Evolutionary conservation across 2,888 invertebrate genomes (phyloP), one percentile per base, ranked within the genome.

Genomic region (Acleris sparsana): DNA sequence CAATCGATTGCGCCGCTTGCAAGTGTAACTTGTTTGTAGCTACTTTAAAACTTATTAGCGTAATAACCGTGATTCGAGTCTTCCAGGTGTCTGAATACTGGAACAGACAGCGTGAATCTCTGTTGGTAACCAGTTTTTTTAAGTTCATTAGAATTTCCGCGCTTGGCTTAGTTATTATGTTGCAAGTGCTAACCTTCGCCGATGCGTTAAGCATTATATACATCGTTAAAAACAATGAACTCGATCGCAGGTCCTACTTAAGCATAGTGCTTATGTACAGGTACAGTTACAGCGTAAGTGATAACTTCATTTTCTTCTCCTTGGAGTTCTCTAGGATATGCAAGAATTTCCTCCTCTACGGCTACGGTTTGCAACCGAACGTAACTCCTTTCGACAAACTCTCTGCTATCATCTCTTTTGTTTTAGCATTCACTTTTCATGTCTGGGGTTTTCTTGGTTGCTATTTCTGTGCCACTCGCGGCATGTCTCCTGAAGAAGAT

Each of bases 291-390:
- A 5, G 20, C 1, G 3, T 4, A 0, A 7, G 39, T 3, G 33
- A 33, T 0, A 55, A 63, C n/a, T 53, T 48, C 5, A 29, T 62
- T 6, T 69, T 72, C 11, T 18, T 75, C 4, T 62, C 67, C 11
- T 53, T 70, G 4, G 75, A 78, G 7, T 60, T 79, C 13, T 68
- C 72, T 7, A 76, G 77, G 17, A 70, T 80, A 3, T 70, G 75
- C 6, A 82, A 76, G 20, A 74, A 76, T 5, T 62, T 81, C 5
- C 67, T 79, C 3, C 64, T 82, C 5, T 83, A 76, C 17, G 77
- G 73, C 33, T 76, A 73, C 53, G 74, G 72, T 1, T 53, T 73
- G 11, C 46, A 39, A 2, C 53, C 56, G 13, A 66, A 18, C n/a
- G 17, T 29, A 0, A 71, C 60, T 48, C 66, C 71, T 17, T 25